These are phyloP conservation scores for Parambassis ranga DNA, from an alignment of 2,797 vertebrate genomes.

Conservation along the genomic window DNA sequence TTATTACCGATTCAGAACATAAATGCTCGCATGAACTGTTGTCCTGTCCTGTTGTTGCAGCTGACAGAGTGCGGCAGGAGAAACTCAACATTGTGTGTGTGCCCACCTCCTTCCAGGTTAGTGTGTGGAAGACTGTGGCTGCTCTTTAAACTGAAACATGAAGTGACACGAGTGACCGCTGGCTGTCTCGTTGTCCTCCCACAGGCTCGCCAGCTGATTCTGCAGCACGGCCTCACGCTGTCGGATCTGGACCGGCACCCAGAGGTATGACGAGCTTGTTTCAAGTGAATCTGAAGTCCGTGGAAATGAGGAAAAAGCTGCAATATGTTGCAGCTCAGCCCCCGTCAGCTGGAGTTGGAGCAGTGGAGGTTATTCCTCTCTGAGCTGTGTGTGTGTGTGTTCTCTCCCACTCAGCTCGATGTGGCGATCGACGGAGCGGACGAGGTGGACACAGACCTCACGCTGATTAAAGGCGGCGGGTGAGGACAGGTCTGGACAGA, in stretches of 20 bases:
- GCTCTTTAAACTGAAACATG: no score
- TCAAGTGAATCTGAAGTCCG: neutral
- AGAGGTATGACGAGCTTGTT: slow-evolving; percentile 80
- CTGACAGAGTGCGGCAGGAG: slow-evolving; percentile 90
- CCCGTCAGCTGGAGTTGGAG: neutral
- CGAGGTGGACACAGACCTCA: slow-evolving; percentile 92
- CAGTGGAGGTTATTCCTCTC: neutral
- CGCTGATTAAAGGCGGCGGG: slow-evolving; percentile 98
- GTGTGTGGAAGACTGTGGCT: neutral
- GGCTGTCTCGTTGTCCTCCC: no score
- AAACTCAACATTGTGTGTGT: slow-evolving; percentile 92
- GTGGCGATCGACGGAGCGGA: slow-evolving; percentile 97
- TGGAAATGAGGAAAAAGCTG: neutral
- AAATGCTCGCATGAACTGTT: no score
- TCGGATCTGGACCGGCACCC: slow-evolving; percentile 95
- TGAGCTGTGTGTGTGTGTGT: neutral
- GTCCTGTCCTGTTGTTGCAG: slow-evolving; percentile 68
- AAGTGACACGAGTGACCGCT: no score
- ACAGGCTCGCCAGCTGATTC: slow-evolving; percentile 95
- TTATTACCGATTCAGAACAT: no score
- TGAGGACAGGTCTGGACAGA: slow-evolving; percentile 67
- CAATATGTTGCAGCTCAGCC: neutral
- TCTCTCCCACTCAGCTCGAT: slow-evolving; percentile 88
- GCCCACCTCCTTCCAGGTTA: slow-evolving; percentile 96
- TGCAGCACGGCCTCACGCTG: slow-evolving; percentile 88